Evolutionary conservation across 1,140 invertebrate species (phyloP), one percentile per base, ranked within the genome.

Genomic region (Aricia agestis): DNA sequence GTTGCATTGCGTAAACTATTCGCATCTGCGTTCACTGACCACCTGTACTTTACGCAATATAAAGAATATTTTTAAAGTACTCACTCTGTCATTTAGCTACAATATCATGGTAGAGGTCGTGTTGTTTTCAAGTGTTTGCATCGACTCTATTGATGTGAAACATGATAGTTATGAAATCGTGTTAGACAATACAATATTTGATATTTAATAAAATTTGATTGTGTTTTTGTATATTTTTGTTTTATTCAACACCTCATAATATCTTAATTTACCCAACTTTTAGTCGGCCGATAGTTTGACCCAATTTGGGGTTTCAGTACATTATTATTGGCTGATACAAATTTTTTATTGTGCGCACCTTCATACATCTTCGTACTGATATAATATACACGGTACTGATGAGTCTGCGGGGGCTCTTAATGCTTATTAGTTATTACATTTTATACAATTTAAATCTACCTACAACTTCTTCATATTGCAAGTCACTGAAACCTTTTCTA

Each of bases 161-260:
- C 89, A 91, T 91, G 84, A 90, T 89, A 90, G 84, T 82, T 91
- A 91, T 89, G 83, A 83, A 85, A 90, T 91, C 87, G 89, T 91
- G 89, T 91, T 90, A 91, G 87, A 91, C 89, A 91, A 90, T 91
- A 90, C 89, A 89, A 89, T 91, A 91, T 91, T 91, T 91, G 87
- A 91, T 91, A 91, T 91, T 90, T 88, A 91, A 91, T 90, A 90
- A 91, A 90, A 90, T 91, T 90, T 91, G 89, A 91, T 90, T 91
- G 89, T 91, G 89, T 91, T 91, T 91, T 87, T 74, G 83, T 82
- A 83, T 59, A 73, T 19, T 15, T 36, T 76, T 52, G 13, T 85
- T 83, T 88, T 79, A 83, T 86, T 85, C 6, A 17, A 17, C 65
- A 10, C 15, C n/a, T 45, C 6, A 32, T 32, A 32, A n/a, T n/a